Evolutionary conservation across 2,113 vertebrate genomes (phyloP), one percentile per base, ranked within the genome.

Genomic region (Gasterosteus nipponicus): DNA sequence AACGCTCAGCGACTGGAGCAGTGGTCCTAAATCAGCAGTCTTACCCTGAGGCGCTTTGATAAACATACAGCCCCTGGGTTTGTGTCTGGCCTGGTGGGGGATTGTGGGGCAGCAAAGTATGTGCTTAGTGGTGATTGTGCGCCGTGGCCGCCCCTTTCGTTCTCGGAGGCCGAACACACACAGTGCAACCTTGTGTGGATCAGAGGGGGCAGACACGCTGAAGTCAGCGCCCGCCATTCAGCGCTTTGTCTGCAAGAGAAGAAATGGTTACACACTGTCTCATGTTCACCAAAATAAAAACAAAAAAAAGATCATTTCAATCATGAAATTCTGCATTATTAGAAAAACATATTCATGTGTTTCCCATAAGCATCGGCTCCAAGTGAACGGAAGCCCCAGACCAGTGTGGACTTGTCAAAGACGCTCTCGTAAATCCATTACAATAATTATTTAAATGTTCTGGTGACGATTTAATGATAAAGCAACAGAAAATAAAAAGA

Each of bases 121-220:
- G 89, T 89, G 91, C 90, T 89, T 88, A 75, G 92, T 81, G 78
- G 91, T 88, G 84, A 89, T 89, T 89, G 91, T 91, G 87, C 72
- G 63, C 85, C 19, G 53, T 19, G 84, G 85, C 82, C 89, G 89
- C 87, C 87, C 82, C 82, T 6, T 38, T 92, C 89, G 87, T 92
- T 93, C 93, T 93, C 85, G 73, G 61, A 89, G 81, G 81, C 84
- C 71, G 89, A 91, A 93, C 93, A 92, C 92, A 94, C 91, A 94
- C 92, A 94, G 90, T 92, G 90, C 85, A 63, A 92, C 92, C 92
- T 92, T 94, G 94, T 94, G 89, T 92, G 77, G 75, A 91, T 87
- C 63, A 35, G 79, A 89, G 47, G 83, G 83, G 87, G 84, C 85
- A 80, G 82, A 90, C 81, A 73, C 57, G 82, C 78, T 88, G 81